Conservation (phyloP, 1,140 invertebrate species). For the Monomorium pharaonis region DNA sequence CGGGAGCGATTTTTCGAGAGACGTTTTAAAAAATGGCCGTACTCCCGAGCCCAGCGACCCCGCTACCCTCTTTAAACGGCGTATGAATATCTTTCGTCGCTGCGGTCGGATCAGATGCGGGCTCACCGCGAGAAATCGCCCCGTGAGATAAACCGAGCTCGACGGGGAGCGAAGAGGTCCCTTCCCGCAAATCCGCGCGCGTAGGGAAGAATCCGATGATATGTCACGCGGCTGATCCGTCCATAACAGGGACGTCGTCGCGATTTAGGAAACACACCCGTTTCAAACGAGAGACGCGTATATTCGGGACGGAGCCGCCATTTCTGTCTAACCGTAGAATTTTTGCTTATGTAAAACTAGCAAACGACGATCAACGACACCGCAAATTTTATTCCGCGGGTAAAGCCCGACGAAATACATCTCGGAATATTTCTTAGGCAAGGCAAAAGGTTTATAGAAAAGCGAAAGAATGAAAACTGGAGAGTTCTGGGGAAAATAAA, state of each 20-base stretch:
- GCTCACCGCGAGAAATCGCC: conserved; percentile 21
- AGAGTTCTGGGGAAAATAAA: not conserved
- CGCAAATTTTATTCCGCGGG: not conserved
- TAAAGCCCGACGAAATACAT: not conserved
- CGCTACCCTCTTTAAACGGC: conserved; percentile 13
- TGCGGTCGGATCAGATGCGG: conserved; percentile 10
- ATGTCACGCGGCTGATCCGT: conserved; percentile 66
- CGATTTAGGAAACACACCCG: conserved; percentile 39
- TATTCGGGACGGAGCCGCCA: not conserved
- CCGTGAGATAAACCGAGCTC: conserved; percentile 24
- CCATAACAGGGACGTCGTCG: conserved; percentile 44
- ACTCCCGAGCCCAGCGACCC: not conserved
- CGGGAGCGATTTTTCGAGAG: not conserved
- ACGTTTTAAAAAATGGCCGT: conserved; percentile 34
- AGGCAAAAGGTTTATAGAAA: not conserved
- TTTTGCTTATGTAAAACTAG: not conserved
- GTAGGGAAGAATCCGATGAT: conserved; percentile 65
- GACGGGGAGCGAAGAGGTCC: conserved; percentile 22
- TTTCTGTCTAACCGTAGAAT: not conserved
- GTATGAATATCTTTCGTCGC: conserved; percentile 43
- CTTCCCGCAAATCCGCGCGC: conserved; percentile 20
- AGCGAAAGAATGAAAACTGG: not conserved
- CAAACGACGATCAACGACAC: not conserved
- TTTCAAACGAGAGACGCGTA: not conserved
- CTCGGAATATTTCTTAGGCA: not conserved